Percentiles rank a stretch among this genome's conserved stretches.
Conservation (phyloP, 1,140 invertebrate species). For the Drosophila nigromelanica region DNA sequence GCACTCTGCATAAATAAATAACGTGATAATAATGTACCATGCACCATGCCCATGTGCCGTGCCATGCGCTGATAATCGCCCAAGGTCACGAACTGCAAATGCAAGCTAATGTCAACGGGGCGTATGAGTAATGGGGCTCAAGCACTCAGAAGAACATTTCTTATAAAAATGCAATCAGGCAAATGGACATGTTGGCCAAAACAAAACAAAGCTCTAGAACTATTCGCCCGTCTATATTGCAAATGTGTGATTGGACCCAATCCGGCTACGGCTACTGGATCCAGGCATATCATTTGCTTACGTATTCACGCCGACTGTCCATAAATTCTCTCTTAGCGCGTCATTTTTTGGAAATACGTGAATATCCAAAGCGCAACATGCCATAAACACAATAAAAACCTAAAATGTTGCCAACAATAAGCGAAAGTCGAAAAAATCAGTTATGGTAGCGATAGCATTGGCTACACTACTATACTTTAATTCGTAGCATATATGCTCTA, state of each 20-base stretch:
- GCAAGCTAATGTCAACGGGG: constrained; percentile 28
- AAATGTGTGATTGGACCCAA: background rate
- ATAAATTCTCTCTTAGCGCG: constrained; percentile 34
- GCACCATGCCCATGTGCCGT: background rate
- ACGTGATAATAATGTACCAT: constrained; percentile 35
- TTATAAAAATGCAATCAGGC: constrained; percentile 76
- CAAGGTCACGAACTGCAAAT: constrained; percentile 55
- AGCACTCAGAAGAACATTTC: constrained; percentile 33
- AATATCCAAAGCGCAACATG: constrained; percentile 65
- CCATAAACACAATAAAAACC: constrained; percentile 56
- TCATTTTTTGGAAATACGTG: constrained; percentile 44
- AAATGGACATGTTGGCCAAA: constrained; percentile 54
- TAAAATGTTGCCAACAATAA: constrained; percentile 23
- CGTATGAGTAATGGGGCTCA: constrained; percentile 63
- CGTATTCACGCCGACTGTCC: constrained; percentile 13
- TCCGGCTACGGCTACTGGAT: background rate
- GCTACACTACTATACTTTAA: background rate
- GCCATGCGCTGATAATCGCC: constrained; percentile 10
- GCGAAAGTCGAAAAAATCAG: constrained; percentile 17
- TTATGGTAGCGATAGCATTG: background rate
- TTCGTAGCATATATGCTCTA: background rate
- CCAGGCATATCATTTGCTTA: constrained; percentile 17
- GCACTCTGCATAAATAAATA: constrained; percentile 25
- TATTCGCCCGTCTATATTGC: background rate
- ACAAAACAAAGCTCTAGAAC: constrained; percentile 4